These are phyloP conservation scores for Macrotus californicus DNA, from an alignment of 2,113 vertebrate species.

Conservation along the genomic window DNA sequence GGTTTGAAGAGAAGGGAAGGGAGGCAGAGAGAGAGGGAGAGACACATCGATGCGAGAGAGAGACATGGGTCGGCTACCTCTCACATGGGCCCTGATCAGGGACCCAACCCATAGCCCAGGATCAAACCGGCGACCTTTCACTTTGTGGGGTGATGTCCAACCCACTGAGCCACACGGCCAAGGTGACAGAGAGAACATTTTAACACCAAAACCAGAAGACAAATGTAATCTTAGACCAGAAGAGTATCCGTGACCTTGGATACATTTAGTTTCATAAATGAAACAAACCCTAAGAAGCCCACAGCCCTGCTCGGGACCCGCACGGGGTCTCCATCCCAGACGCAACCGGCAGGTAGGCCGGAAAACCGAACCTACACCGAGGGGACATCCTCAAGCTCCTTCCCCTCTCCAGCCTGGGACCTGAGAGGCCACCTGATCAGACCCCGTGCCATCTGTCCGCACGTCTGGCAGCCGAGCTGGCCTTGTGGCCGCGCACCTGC, in stretches of 20 bases:
- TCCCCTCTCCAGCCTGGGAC: not conserved
- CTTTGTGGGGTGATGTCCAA: too few species aligned
- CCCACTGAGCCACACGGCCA: too few species aligned
- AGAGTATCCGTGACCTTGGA: not conserved
- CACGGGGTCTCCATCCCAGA: too few species aligned
- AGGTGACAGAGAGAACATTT: not conserved
- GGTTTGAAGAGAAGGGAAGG: too few species aligned
- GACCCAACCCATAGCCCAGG: too few species aligned
- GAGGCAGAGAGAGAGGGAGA: too few species aligned
- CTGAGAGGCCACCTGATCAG: not conserved
- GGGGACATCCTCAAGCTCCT: not conserved
- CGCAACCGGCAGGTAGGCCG: not conserved
- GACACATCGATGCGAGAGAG: too few species aligned
- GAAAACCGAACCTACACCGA: not conserved
- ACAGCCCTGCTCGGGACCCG: not conserved
- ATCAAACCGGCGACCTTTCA: too few species aligned
- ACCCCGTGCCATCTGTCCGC: not conserved
- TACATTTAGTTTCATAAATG: not conserved
- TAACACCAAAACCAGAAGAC: not conserved
- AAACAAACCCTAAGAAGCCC: not conserved
- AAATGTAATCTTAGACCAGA: not conserved
- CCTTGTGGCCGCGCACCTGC: accelerated
- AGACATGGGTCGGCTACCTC: too few species aligned
- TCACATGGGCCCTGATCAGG: too few species aligned
- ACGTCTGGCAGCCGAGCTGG: accelerated